Percentiles rank a stretch among this genome's conserved stretches.
These are phyloP conservation scores for Australoheros scitulus DNA, from an alignment of 2,113 vertebrate species.

Conservation along the genomic window DNA sequence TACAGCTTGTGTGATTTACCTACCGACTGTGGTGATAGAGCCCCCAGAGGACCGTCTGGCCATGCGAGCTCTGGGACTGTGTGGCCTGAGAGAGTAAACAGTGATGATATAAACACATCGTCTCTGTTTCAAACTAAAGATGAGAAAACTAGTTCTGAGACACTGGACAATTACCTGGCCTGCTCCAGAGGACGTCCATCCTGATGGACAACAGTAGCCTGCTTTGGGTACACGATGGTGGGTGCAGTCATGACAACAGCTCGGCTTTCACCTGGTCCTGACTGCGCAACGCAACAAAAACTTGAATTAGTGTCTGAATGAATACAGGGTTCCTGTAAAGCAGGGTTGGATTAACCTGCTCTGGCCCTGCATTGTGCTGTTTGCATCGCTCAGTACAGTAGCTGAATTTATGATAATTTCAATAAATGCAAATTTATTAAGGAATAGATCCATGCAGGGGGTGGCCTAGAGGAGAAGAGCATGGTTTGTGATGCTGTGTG, in stretches of 20 bases:
- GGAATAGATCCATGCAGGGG: background rate
- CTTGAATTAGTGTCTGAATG: background rate
- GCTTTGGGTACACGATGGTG: slow-evolving; percentile 87
- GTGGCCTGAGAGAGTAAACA: slow-evolving; percentile 76
- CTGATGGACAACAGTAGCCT: slow-evolving; percentile 73
- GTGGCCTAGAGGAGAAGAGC: too few relatives aligned
- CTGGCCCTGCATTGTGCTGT: background rate
- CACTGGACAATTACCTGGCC: slow-evolving; percentile 63
- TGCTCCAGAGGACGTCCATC: slow-evolving; percentile 77
- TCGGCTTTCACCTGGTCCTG: slow-evolving; percentile 69
- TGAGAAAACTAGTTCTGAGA: background rate
- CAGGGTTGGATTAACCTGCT: background rate
- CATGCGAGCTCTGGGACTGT: slow-evolving; percentile 87
- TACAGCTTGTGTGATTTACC: slow-evolving; percentile 42
- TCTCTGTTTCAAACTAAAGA: slow-evolving; percentile 2
- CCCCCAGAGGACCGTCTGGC: slow-evolving; percentile 78
- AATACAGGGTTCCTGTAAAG: background rate
- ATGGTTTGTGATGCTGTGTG: too few relatives aligned
- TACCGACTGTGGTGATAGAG: slow-evolving; percentile 92
- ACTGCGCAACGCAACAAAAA: slow-evolving; percentile 72
- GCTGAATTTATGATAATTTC: background rate
- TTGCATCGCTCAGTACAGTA: background rate
- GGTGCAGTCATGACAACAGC: slow-evolving; percentile 80
- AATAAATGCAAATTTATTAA: background rate
- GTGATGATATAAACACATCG: background rate